Conservation (phyloP, 2,797 vertebrate species). For the Labeo calbasu region DNA sequence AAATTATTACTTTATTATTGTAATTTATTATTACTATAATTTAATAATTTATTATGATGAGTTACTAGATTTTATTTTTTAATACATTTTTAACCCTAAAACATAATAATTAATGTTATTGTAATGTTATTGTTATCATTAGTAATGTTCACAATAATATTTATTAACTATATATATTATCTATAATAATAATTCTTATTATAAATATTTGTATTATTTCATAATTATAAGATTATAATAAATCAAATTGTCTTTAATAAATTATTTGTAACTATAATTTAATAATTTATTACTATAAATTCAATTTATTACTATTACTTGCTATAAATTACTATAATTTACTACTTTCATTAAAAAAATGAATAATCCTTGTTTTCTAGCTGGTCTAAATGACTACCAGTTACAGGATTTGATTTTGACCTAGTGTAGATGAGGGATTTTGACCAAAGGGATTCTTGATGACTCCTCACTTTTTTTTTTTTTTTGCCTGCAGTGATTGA, state of each 20-base stretch:
- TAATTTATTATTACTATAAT: no score
- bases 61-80: no score
- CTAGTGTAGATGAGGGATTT: neutral
- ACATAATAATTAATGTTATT: neutral
- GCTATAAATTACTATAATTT: no score
- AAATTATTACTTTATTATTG: no score
- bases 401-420: neutral
- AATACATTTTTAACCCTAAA: neutral
- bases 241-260: no score
- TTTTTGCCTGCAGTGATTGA: constrained; percentile 87
- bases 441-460: neutral
- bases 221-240: neutral
- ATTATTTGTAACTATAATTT: no score
- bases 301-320: no score
- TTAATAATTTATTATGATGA: no score
- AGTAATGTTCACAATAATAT: neutral
- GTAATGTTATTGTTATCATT: neutral
- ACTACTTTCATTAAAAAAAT: no score
- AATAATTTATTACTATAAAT: no score
- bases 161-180: no score
- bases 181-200: no score
- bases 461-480: neutral
- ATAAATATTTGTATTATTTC: neutral
- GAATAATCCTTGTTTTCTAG: neutral
- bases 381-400: neutral